Evolutionary conservation across 2,797 vertebrate genomes (phyloP).

Genomic region (Petrocephalus sullivani): DNA sequence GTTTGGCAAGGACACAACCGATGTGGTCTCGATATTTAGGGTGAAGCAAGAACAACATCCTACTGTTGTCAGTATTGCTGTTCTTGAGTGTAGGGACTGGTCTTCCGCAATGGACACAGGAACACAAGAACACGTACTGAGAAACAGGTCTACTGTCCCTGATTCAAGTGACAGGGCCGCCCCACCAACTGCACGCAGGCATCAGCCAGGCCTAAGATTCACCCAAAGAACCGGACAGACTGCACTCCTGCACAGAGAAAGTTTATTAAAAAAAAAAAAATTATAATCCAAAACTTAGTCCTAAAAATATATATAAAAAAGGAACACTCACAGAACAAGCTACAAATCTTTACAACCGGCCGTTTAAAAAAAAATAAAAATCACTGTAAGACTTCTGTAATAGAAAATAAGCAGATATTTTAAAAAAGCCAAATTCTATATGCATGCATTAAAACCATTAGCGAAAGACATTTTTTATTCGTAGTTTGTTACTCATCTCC

Average conservation of each 20-base stretch:
- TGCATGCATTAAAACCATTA: slow-evolving; percentile 36
- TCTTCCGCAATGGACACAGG: too few relatives aligned
- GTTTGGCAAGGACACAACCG: background rate
- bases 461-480: slow-evolving; percentile 26
- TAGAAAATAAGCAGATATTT: slow-evolving; percentile 25
- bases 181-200: background rate
- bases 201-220: background rate
- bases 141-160: background rate
- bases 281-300: slow-evolving; percentile 41
- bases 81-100: background rate
- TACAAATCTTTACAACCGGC: slow-evolving; percentile 44
- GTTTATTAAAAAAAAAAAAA: slow-evolving; percentile 42
- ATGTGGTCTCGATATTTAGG: background rate
- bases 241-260: slow-evolving; percentile 11
- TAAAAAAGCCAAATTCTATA: slow-evolving; percentile 31
- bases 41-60: background rate
- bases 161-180: background rate
- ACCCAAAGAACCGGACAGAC: background rate
- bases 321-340: slow-evolving; percentile 36
- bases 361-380: slow-evolving; percentile 30
- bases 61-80: background rate
- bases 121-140: too few relatives aligned
- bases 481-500: slow-evolving; percentile 23
- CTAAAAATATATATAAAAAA: slow-evolving; percentile 41
- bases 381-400: slow-evolving; percentile 32